A percentile compares a stretch with the other conserved stretches of the same genome.
Conservation (phyloP, 2,797 vertebrate genomes). For the Champsocephalus esox region DNA sequence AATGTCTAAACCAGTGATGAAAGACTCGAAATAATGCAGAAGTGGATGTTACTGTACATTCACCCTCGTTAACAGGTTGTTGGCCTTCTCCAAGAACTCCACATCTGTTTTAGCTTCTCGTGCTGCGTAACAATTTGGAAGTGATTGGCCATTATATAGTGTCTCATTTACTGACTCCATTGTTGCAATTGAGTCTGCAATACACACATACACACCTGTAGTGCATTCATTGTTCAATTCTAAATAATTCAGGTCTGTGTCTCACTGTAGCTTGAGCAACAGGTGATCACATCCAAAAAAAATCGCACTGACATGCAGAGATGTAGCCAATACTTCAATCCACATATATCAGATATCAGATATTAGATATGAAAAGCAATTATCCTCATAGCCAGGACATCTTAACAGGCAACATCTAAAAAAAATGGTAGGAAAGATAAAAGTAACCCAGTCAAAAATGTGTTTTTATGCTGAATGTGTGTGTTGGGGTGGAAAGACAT, state of each 20-base stretch:
- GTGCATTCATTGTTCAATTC: background rate
- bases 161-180: background rate
- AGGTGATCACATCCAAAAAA: slow-evolving; percentile 37
- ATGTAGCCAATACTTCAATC: background rate
- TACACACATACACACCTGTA: background rate
- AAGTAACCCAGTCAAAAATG: background rate
- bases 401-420: background rate
- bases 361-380: background rate
- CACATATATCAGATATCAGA: background rate
- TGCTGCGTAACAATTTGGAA: slow-evolving; percentile 12
- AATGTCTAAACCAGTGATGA: slow-evolving; percentile 25
- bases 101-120: slow-evolving; percentile 29
- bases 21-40: slow-evolving; percentile 3
- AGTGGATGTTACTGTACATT: slow-evolving; percentile 25
- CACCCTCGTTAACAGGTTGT: slow-evolving; percentile 23
- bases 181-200: background rate
- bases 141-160: background rate
- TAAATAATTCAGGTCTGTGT: background rate
- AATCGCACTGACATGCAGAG: background rate
- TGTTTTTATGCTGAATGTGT: background rate
- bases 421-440: background rate
- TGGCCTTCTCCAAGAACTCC: slow-evolving; percentile 37
- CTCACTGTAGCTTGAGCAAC: slow-evolving; percentile 29
- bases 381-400: background rate
- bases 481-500: background rate